Conservation (phyloP, 2,888 invertebrate species). For the Synanthedon formicaeformis region DNA sequence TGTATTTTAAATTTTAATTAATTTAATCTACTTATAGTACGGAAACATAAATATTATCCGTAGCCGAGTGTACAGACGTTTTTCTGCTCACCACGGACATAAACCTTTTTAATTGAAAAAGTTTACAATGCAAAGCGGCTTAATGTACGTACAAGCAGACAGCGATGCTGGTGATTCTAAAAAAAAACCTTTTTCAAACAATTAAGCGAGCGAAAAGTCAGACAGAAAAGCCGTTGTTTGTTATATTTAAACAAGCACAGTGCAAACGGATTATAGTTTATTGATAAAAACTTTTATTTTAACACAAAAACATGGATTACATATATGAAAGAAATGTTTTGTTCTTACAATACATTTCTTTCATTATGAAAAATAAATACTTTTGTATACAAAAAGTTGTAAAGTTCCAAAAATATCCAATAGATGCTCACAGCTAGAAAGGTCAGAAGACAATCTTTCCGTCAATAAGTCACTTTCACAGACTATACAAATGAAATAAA, state of each 20-base stretch:
- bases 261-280: background rate
- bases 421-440: too few relatives aligned
- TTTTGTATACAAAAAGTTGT: too few relatives aligned
- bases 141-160: background rate
- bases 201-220: background rate
- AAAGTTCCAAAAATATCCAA: too few relatives aligned
- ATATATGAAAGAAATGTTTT: too few relatives aligned
- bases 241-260: background rate
- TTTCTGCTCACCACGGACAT: background rate
- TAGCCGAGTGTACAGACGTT: background rate
- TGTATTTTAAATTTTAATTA: background rate
- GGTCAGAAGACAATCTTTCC: too few relatives aligned
- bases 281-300: background rate
- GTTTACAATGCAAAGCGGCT: slow-evolving; percentile 4
- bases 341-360: too few relatives aligned
- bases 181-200: background rate
- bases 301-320: background rate
- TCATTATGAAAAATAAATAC: too few relatives aligned
- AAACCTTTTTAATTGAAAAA: slow-evolving; percentile 8
- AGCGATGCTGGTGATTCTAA: background rate
- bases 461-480: too few relatives aligned
- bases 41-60: too few relatives aligned
- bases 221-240: background rate
- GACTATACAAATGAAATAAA: too few relatives aligned
- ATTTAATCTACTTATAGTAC: background rate